Base-by-base conservation (phyloP, 2,888 invertebrate genomes). In the Pachycephus smyrnensis region DNA sequence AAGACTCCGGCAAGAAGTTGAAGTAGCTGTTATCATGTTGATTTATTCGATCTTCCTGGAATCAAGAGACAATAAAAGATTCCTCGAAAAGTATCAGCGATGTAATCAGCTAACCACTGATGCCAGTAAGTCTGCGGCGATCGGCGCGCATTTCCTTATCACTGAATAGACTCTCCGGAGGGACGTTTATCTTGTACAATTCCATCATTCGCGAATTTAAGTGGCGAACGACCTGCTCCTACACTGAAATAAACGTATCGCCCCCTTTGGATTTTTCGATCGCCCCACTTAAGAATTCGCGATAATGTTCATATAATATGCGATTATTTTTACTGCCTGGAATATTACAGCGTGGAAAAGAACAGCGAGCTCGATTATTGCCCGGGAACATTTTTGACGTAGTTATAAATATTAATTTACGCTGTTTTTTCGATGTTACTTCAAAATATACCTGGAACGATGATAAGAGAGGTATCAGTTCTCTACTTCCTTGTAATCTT, bases 401-500 rank as follows among this genome's bases (percentile, higher is more conserved):
- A 9, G 0, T 55, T 55, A 55, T 23, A 55, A 9, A 55, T 23
- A 55, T 23, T 55, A 55, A 23, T 55, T 1, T 23, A 55, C 6
- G 9, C 23, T 55, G 23, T 23, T 9, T 23, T 23, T 55, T 55
- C 2, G 2, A 23, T 55, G 55, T 4, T 0, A 55, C 55, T 2
- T 23, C 23, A 23, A 23, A 55, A 15, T 55, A 23, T 15, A 55
- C 2, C 9, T 23, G 23, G 55, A 55, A 1, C 0, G 23, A 55
- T 9, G 23, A 23, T 55, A 55, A 55, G 2, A 23, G 55, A 23
- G 55, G 23, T 2, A 55, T 87, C 82, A 86, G 32, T 80, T 86
- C 85, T 95, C 95, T 83, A 95, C 93, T 92, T 95, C 95, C 84
- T 92, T 93, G 86, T 96, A 96, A 90, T 96, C 96, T 86, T 93